phyloP scores from a whole-genome alignment of 2,888 invertebrate species.

The Boloria euphrosyne region DNA sequence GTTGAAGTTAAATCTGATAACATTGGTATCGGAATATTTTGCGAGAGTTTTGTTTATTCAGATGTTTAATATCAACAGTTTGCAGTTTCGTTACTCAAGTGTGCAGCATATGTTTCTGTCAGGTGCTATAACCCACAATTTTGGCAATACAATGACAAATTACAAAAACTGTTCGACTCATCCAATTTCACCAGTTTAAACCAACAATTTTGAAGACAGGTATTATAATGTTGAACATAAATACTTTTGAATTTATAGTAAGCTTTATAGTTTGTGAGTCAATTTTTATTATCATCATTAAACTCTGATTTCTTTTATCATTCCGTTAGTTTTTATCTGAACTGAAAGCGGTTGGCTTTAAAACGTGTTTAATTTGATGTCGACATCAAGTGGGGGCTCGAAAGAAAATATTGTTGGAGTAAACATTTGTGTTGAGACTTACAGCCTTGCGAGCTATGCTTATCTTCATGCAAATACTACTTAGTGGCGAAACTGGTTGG shows the following conservation, averaged over 20 bases:
- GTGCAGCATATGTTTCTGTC: slow-evolving; percentile 46
- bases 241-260: neutral
- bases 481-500: slow-evolving; percentile 49
- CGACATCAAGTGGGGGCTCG: slow-evolving; percentile 70
- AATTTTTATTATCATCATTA: slow-evolving; percentile 34
- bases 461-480: slow-evolving; percentile 62
- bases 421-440: slow-evolving; percentile 69
- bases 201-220: neutral
- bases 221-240: neutral
- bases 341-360: slow-evolving; percentile 58
- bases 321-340: slow-evolving; percentile 68
- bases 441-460: slow-evolving; percentile 60
- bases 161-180: slow-evolving; percentile 5
- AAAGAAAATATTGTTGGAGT: slow-evolving; percentile 74
- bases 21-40: slow-evolving; percentile 33
- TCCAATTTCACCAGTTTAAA: neutral
- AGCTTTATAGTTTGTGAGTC: slow-evolving; percentile 14
- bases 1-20: slow-evolving; percentile 9
- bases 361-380: slow-evolving; percentile 77
- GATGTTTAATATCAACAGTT: slow-evolving; percentile 48
- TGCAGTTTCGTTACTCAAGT: slow-evolving; percentile 43
- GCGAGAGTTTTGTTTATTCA: slow-evolving; percentile 44
- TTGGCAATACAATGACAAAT: neutral
- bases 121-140: slow-evolving; percentile 45
- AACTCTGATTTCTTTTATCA: slow-evolving; percentile 49